Evolutionary conservation across 2,113 vertebrate genomes (phyloP).

Genomic region (Oncorhynchus masou): DNA sequence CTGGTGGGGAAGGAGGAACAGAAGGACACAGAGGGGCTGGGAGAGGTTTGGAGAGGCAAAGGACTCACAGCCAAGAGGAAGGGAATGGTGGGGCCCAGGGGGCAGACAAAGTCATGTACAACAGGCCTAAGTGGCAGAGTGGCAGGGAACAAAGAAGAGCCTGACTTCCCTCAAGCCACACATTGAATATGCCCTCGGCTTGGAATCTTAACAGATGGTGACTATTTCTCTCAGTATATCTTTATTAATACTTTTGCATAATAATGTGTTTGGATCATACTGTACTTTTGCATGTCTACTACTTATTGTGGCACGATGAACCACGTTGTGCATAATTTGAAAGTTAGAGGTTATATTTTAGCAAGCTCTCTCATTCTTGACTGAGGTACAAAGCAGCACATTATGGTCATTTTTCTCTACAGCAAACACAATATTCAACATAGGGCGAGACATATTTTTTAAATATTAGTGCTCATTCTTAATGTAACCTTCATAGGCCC

Average conservation of each 20-base stretch:
- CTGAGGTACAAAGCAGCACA: neutral
- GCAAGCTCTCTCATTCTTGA: neutral
- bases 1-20: conserved; percentile 5
- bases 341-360: neutral
- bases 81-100: conserved; percentile 28
- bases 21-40: conserved; percentile 24
- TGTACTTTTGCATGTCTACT: neutral
- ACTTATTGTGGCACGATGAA: neutral
- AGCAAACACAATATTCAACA: neutral
- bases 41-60: neutral
- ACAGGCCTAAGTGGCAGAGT: neutral
- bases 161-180: neutral
- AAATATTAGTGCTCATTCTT: neutral
- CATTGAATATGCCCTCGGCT: conserved; percentile 18
- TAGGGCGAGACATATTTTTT: neutral
- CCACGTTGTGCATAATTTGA: neutral
- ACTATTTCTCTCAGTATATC: conserved; percentile 15
- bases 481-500: neutral
- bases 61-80: conserved; percentile 21
- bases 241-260: neutral
- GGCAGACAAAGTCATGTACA: conserved; percentile 31
- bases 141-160: too few species aligned
- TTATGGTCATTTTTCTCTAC: neutral
- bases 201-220: conserved; percentile 38
- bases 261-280: neutral